Base-by-base conservation (phyloP, 2,888 invertebrate genomes). In the Ophraella communa region DNA sequence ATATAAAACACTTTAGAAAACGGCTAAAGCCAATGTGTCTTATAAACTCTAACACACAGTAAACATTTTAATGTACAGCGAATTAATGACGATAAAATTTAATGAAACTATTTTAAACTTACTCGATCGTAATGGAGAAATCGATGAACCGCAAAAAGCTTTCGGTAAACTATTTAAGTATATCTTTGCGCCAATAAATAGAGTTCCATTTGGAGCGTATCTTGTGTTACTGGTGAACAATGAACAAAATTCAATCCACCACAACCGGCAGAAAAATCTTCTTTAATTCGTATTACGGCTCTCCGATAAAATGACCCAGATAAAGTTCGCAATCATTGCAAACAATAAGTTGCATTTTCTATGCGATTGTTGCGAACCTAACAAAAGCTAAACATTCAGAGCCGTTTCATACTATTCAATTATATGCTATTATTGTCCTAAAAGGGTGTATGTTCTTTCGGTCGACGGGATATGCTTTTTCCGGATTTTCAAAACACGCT, bases 291-390 rank as follows among this genome's bases (percentile, higher is more conserved):
- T 10, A 51, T 51, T 51, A 51, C 21, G n/a, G 23, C n/a, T 10
- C 23, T 14, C 27, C 27, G 49, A 27, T 24, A 21, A 10, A 18
- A 59, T 11, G 42, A 24, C 52, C 35, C 24, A 52, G 52, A 42
- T 27, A 51, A 42, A 39, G 27, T 52, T 59, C 42, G 39, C 35
- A 52, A 51, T 24, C 35, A 27, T 42, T 52, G 27, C 59, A 52
- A 59, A 59, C 52, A 59, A 42, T 59, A 42, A 20, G 20, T 51
- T 44, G 59, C 42, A 59, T 52, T 59, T 51, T 59, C 42, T 52
- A 59, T 59, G 35, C 24, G 27, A 51, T 59, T 52, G 42, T 27
- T 20, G 27, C 20, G n/a, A 18, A 7, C 55, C n/a, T 23, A 23
- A 58, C 49, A 47, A 47, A 23, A 35, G 35, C 18, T 33, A 23